Percentiles rank a stretch among this genome's conserved stretches.
Conservation (phyloP, 1,140 invertebrate species). For the Arion vulgaris region DNA sequence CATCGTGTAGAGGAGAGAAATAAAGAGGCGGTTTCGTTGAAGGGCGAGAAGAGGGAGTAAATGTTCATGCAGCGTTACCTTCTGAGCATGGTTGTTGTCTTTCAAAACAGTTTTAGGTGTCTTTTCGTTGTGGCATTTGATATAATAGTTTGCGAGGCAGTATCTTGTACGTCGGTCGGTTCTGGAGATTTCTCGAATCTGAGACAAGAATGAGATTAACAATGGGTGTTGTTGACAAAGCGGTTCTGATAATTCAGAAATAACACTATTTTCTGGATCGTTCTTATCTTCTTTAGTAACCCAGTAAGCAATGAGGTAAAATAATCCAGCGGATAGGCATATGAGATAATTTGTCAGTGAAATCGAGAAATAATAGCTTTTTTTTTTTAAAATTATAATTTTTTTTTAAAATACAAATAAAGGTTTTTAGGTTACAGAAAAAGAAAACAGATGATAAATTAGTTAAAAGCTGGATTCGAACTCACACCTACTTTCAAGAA, state of each 20-base stretch:
- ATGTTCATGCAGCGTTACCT: not conserved
- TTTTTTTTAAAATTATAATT: too few relatives aligned
- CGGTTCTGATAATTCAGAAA: not conserved
- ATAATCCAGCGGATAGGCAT: not conserved
- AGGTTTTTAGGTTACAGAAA: too few relatives aligned
- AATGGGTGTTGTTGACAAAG: not conserved
- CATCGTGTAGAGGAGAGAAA: not conserved
- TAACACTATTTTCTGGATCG: not conserved
- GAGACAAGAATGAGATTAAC: not conserved
- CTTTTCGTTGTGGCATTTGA: not conserved
- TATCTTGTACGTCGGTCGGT: not conserved
- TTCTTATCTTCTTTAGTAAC: not conserved
- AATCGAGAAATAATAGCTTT: too few relatives aligned
- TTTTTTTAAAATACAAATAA: too few relatives aligned
- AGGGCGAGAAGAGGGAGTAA: not conserved
- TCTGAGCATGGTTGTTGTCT: not conserved
- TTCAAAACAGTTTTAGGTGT: conserved; percentile 1
- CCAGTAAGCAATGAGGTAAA: not conserved
- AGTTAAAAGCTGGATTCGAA: too few relatives aligned
- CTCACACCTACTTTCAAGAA: too few relatives aligned
- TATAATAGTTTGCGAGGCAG: conserved; percentile 5
- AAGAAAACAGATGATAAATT: too few relatives aligned
- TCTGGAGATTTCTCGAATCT: not conserved
- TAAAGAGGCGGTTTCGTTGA: not conserved
- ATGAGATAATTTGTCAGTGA: too few relatives aligned